phyloP scores from a whole-genome alignment of 1,140 invertebrate genomes.

The Trichonephila inaurata region DNA sequence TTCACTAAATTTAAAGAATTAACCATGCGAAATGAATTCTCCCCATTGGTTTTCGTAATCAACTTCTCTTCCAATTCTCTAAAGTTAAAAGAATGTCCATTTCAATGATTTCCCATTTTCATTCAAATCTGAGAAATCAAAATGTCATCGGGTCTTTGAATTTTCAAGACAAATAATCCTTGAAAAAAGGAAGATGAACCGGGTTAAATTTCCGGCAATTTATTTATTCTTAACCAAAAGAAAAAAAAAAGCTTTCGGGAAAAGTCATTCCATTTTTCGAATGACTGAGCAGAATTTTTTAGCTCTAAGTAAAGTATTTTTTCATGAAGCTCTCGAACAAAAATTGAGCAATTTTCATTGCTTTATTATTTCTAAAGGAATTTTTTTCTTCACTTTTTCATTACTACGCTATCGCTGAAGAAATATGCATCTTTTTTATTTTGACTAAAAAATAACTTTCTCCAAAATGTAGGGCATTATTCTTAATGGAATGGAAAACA shows the following conservation, averaged over 20 bases:
- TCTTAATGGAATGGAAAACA: conserved; percentile 25
- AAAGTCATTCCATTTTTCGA: not conserved
- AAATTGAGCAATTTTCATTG: not conserved
- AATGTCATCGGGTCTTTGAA: not conserved
- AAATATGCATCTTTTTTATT: not conserved
- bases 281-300: not conserved
- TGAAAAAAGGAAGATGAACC: not conserved
- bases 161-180: not conserved
- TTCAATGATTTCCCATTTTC: not conserved
- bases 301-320: not conserved
- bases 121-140: not conserved
- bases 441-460: not conserved
- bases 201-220: not conserved
- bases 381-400: not conserved
- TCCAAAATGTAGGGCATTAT: conserved; percentile 1
- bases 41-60: not conserved
- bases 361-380: not conserved
- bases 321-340: not conserved
- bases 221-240: not conserved
- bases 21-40: not conserved
- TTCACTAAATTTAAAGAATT: too few species aligned
- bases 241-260: not conserved
- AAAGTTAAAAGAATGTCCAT: not conserved
- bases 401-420: not conserved
- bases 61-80: not conserved